Conservation (phyloP, 2,113 vertebrate species). For the Melanotaenia duboulayi region DNA sequence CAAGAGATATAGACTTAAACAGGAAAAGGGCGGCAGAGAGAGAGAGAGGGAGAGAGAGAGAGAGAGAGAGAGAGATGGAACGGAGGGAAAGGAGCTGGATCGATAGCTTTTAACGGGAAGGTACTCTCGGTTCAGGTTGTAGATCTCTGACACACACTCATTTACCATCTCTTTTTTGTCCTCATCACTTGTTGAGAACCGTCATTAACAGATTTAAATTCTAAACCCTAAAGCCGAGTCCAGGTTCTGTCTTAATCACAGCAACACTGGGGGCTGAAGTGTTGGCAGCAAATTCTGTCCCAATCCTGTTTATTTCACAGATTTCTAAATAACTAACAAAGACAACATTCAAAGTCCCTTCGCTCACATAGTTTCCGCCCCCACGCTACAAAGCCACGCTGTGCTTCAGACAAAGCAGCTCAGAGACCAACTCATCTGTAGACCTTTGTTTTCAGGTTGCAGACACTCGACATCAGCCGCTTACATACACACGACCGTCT, state of each 20-base stretch:
- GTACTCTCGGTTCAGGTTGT: conserved; percentile 46
- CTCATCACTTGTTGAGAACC: too few relatives aligned
- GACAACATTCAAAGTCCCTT: not conserved
- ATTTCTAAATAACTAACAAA: not conserved
- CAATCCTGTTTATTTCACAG: not conserved
- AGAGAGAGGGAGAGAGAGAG: not conserved
- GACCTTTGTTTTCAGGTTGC: not conserved
- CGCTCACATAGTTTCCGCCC: not conserved
- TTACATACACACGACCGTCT: too few relatives aligned
- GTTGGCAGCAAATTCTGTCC: not conserved
- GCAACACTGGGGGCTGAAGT: not conserved
- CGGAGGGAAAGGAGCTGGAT: conserved; percentile 20
- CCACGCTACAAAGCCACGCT: not conserved
- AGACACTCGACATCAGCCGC: not conserved
- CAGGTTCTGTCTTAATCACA: not conserved
- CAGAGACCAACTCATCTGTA: not conserved
- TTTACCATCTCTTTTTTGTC: too few relatives aligned
- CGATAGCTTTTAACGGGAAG: conserved; percentile 67
- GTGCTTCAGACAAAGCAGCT: conserved; percentile 6
- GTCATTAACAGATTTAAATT: too few relatives aligned
- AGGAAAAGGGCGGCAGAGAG: not conserved
- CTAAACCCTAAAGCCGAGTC: too few relatives aligned
- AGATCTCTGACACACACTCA: conserved; percentile 29
- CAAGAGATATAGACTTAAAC: conserved; percentile 6
- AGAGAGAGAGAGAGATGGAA: not conserved